A percentile compares a stretch with the other conserved stretches of the same genome.
These are phyloP conservation scores for Carduelis carduelis DNA, from an alignment of 2,797 vertebrate species.

Conservation along the genomic window DNA sequence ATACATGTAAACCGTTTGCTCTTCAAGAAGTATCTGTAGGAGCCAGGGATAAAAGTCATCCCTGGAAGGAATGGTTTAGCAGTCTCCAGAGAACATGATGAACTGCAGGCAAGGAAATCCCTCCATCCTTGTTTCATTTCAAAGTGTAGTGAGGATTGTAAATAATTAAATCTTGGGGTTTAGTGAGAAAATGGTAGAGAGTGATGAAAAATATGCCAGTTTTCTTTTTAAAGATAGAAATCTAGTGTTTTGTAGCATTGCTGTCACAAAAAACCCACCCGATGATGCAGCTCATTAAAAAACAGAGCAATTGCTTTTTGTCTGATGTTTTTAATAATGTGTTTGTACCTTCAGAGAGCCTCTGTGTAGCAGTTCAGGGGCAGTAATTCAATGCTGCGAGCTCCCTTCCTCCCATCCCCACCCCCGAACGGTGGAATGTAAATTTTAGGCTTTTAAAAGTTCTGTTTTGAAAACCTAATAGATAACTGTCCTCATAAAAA, in stretches of 20 bases:
- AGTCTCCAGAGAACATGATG: constrained; percentile 50
- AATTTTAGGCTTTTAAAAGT: constrained; percentile 61
- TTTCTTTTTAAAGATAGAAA: not conserved
- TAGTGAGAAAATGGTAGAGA: constrained; percentile 6
- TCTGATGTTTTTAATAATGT: not conserved
- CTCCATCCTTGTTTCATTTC: constrained; percentile 62
- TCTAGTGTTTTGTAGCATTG: not conserved
- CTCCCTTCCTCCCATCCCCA: constrained; percentile 7
- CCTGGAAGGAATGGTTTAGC: constrained; percentile 57
- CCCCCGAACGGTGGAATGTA: not conserved
- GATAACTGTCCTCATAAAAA: constrained; percentile 60
- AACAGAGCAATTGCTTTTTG: not conserved
- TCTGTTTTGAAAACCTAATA: constrained; percentile 57
- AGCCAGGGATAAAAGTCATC: constrained; percentile 57
- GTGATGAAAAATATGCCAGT: not conserved
- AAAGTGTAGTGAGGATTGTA: constrained; percentile 29
- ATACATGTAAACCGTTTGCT: constrained; percentile 55
- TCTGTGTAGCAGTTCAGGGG: constrained; percentile 2
- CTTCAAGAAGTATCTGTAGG: constrained; percentile 52
- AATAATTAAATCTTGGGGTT: constrained; percentile 60
- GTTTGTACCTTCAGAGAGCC: not conserved
- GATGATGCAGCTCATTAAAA: not conserved
- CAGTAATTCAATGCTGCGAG: constrained; percentile 10
- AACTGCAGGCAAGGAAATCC: constrained; percentile 63
- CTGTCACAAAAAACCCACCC: not conserved